Evolutionary conservation across 2,888 invertebrate genomes (phyloP).

Genomic region (Clistopyga incitator): DNA sequence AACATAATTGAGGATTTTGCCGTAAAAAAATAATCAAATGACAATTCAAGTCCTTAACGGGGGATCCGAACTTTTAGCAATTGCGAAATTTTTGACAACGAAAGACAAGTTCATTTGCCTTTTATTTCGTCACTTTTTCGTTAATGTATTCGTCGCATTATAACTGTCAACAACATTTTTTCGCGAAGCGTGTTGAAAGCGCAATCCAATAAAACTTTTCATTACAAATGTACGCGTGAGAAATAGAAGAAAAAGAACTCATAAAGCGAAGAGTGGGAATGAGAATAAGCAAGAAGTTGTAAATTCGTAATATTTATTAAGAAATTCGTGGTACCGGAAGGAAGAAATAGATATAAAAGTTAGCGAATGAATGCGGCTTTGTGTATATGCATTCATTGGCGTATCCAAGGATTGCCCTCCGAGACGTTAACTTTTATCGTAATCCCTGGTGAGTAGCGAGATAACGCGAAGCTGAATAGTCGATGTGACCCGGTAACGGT

Average conservation of each 20-base stretch:
- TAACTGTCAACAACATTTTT: too few species aligned
- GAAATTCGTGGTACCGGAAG: conserved; percentile 1
- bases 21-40: too few species aligned
- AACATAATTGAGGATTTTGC: too few species aligned
- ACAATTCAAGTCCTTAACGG: too few species aligned
- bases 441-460: conserved; percentile 37
- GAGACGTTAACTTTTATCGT: conserved; percentile 43
- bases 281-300: too few species aligned
- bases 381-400: not conserved
- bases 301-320: not conserved
- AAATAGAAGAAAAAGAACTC: not conserved
- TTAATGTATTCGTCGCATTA: too few species aligned
- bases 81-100: too few species aligned
- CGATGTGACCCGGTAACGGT: conserved; percentile 37
- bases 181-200: too few species aligned
- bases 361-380: conserved; percentile 12
- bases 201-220: too few species aligned
- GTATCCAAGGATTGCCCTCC: conserved; percentile 3
- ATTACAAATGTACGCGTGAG: too few species aligned
- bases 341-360: conserved; percentile 4
- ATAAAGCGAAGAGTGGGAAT: not conserved
- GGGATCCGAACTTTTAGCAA: too few species aligned
- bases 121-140: too few species aligned
- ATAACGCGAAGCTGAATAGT: conserved; percentile 42
- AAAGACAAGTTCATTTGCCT: not conserved